These are phyloP conservation scores for Microtus pennsylvanicus DNA, from an alignment of 2,113 vertebrate genomes.

Conservation along the genomic window DNA sequence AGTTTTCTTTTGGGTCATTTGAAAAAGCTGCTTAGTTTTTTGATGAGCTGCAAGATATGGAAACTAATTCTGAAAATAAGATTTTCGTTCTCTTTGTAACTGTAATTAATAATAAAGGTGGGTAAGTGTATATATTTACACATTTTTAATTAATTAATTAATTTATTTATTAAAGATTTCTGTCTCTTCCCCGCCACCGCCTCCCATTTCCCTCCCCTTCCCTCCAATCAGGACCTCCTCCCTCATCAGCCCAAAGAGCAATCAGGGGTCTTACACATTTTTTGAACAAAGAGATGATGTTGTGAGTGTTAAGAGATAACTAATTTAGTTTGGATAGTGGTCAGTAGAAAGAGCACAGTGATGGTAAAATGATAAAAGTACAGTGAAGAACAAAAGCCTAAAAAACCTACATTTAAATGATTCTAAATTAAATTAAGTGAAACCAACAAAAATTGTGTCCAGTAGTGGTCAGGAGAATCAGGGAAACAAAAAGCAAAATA, in stretches of 20 bases:
- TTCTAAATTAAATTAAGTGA: neutral
- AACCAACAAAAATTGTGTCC: neutral
- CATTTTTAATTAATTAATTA: too few relatives aligned
- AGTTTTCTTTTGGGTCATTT: neutral
- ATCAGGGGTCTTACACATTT: too few relatives aligned
- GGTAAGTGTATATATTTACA: neutral
- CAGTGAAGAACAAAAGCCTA: neutral
- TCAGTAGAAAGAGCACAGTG: neutral
- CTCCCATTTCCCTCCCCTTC: too few relatives aligned
- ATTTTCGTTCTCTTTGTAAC: neutral
- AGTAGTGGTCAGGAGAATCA: neutral
- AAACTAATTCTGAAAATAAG: neutral
- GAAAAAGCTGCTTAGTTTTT: neutral
- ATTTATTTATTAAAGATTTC: too few relatives aligned
- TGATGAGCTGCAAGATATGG: neutral
- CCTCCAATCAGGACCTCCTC: too few relatives aligned
- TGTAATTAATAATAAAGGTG: neutral
- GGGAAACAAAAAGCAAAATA: neutral
- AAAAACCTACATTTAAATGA: neutral
- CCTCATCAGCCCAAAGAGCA: too few relatives aligned
- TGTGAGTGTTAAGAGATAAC: neutral
- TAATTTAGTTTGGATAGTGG: neutral
- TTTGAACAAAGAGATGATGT: neutral
- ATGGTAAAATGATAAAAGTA: neutral
- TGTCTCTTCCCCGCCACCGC: too few relatives aligned